A percentile compares a stretch with the other conserved stretches of the same genome.
Conservation (phyloP, 2,888 invertebrate genomes). For the Lasioglossum calceatum region DNA sequence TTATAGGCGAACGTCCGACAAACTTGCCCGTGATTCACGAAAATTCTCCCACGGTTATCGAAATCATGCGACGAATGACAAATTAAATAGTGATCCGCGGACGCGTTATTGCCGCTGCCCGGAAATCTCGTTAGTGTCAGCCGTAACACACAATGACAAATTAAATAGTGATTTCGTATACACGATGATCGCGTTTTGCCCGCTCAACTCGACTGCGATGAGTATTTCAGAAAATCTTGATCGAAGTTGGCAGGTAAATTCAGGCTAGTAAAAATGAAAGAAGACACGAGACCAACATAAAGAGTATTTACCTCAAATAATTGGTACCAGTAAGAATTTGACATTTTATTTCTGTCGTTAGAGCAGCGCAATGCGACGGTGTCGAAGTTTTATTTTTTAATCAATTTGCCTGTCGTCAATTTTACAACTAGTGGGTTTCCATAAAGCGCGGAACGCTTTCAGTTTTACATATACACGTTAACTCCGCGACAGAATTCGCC, state of each 20-base stretch:
- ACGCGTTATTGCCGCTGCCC: constrained; percentile 16
- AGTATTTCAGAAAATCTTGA: too few species aligned
- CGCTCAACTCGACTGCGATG: neutral
- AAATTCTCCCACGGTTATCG: constrained; percentile 1
- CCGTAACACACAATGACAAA: constrained; percentile 49
- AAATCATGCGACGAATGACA: constrained; percentile 24
- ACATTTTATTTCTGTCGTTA: neutral
- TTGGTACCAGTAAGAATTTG: neutral
- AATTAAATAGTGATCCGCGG: constrained; percentile 37
- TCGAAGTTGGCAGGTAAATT: too few species aligned
- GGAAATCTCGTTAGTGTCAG: constrained; percentile 49
- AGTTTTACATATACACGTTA: neutral
- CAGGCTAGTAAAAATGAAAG: too few species aligned
- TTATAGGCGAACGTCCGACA: constrained; percentile 4
- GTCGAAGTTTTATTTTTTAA: neutral
- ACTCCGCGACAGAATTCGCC: neutral
- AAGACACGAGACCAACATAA: neutral
- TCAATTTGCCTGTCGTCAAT: neutral
- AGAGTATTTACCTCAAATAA: neutral
- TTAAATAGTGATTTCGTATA: constrained; percentile 46
- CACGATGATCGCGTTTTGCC: constrained; percentile 22
- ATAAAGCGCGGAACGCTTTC: neutral
- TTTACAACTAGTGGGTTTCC: neutral
- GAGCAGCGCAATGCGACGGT: neutral
- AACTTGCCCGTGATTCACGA: neutral